Evolutionary conservation across 2,888 invertebrate genomes (phyloP).

Genomic region (Xanthorhoe spadicearia): DNA sequence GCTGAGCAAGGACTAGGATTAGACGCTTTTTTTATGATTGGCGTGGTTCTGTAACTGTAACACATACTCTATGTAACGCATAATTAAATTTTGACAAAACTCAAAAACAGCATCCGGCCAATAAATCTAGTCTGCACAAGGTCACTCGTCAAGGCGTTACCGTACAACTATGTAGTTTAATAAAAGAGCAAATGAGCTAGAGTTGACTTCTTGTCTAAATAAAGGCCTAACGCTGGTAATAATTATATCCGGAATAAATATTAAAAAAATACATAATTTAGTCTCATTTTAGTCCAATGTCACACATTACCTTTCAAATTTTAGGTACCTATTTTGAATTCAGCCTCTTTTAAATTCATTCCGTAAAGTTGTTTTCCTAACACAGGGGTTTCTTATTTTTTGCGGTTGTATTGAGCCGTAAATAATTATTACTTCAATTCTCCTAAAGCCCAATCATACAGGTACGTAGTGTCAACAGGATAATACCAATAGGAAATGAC

Average conservation of each 20-base stretch:
- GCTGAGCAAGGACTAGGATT: not conserved
- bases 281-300: not conserved
- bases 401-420: not conserved
- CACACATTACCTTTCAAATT: not conserved
- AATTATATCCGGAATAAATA: not conserved
- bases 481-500: not conserved
- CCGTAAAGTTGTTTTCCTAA: not conserved
- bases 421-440: not conserved
- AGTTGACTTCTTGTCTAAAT: too few relatives aligned
- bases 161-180: constrained; percentile 32
- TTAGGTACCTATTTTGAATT: not conserved
- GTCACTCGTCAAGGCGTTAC: constrained; percentile 34
- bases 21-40: not conserved
- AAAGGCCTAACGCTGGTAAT: too few relatives aligned
- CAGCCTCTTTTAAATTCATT: not conserved
- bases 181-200: too few relatives aligned
- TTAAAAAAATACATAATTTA: not conserved
- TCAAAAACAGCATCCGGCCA: constrained; percentile 31
- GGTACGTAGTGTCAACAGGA: not conserved
- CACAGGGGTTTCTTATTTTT: not conserved
- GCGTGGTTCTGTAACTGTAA: not conserved
- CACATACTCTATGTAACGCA: too few relatives aligned
- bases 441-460: not conserved
- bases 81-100: constrained; percentile 18
- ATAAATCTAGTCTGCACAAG: constrained; percentile 31